These are phyloP conservation scores for Pelecanoides urinatrix DNA, from an alignment of 2,113 vertebrate genomes.

Conservation along the genomic window DNA sequence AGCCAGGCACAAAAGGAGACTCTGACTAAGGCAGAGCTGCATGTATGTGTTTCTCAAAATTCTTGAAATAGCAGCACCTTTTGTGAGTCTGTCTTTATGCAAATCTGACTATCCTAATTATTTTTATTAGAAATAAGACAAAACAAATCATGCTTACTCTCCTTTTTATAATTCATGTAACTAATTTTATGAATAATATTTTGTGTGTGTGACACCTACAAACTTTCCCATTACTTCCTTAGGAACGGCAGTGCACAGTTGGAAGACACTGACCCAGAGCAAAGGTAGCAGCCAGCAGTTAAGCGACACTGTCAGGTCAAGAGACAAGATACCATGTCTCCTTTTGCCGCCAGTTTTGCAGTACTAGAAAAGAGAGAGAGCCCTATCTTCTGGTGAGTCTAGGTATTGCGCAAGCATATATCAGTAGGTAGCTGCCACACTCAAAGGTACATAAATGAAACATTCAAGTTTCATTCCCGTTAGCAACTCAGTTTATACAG, in stretches of 20 bases:
- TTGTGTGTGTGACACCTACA: neutral
- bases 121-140: neutral
- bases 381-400: neutral
- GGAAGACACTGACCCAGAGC: neutral
- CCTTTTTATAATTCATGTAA: neutral
- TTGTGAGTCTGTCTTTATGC: neutral
- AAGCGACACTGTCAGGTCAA: neutral
- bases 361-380: neutral
- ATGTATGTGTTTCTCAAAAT: neutral
- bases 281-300: neutral
- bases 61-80: neutral
- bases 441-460: fast-evolving
- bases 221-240: neutral
- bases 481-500: neutral
- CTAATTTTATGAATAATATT: neutral
- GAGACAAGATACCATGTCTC: neutral
- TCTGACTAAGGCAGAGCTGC: neutral
- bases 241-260: neutral
- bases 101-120: neutral
- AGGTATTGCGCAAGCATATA: neutral
- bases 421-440: neutral
- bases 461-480: neutral
- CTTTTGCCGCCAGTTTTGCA: neutral
- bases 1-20: neutral
- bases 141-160: neutral